These are phyloP conservation scores for Sander lucioperca DNA, from an alignment of 2,113 vertebrate genomes.

Conservation along the genomic window DNA sequence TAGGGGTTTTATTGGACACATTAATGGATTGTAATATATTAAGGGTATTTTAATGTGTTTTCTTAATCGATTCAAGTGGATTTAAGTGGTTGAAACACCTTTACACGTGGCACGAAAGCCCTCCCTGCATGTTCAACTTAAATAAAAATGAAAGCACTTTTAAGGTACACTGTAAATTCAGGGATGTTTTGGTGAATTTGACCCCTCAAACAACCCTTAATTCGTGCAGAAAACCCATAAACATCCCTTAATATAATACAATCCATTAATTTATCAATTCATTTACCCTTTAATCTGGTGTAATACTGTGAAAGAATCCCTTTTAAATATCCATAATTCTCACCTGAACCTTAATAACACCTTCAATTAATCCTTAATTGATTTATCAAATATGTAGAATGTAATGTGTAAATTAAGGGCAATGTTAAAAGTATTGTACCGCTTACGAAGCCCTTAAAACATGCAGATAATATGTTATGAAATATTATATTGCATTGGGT, in stretches of 20 bases:
- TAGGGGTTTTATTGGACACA: not conserved
- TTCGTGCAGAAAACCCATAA: not conserved
- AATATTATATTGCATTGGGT: not conserved
- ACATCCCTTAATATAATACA: not conserved
- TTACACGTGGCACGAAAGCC: not conserved
- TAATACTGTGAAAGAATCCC: not conserved
- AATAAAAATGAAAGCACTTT: not conserved
- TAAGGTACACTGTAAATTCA: not conserved
- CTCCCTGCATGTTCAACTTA: not conserved
- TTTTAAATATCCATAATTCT: not conserved
- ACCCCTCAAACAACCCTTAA: not conserved
- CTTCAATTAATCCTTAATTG: not conserved
- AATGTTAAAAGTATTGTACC: too few species aligned
- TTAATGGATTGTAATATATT: not conserved
- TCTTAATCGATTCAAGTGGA: not conserved
- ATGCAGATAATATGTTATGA: not conserved
- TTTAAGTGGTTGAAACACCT: not conserved
- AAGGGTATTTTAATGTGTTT: not conserved
- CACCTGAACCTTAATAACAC: not conserved
- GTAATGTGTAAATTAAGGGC: not conserved
- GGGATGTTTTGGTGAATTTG: not conserved
- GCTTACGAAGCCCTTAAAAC: too few species aligned
- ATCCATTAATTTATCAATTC: not conserved
- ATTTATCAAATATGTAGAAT: not conserved
- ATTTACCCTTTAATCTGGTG: not conserved